Base-by-base conservation (phyloP, 2,888 invertebrate genomes). In the Incurvaria masculella region DNA sequence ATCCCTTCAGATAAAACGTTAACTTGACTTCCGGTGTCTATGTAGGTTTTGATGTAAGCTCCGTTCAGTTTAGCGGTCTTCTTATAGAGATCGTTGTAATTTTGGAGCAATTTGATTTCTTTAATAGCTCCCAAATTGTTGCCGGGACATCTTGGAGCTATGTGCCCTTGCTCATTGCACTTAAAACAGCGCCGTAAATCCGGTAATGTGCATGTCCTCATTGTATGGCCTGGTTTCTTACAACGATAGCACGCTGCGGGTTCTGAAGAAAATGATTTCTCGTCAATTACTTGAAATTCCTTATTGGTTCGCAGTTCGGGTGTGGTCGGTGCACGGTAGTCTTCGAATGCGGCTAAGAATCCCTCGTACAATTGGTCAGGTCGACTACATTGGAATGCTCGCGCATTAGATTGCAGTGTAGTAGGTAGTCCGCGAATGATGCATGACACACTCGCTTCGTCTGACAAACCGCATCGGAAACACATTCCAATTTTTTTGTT, bases 401-500 rank as follows among this genome's bases (percentile, higher is more conserved):
- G 47, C 2, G 58, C 58, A 21, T 58, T 57, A 14, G 56, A 19
- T 45, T 58, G 58, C 8, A 59, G 21, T 2, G 51, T n/a, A 14
- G 17, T 1, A 0, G 58, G 59, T 21, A 56, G 39, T 59, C 53
- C 1, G 53, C n/a, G n/a, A n/a, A n/a, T n/a, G n/a, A n/a, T n/a
- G n/a, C n/a, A n/a, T n/a, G n/a, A n/a, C n/a, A n/a, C n/a, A n/a
- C n/a, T n/a, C n/a, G n/a, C n/a, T n/a, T n/a, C n/a, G n/a, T n/a
- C n/a, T n/a, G n/a, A 50, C 14, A 60, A 40, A 18, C 58, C 54
- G 42, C 59, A 60, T 1, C 59, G 53, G 20, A 52, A 56, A 38
- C 59, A 59, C 55, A 59, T 53, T 39, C 59, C 53, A 1, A 55
- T 18, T 51, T 60, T 61, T 2, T 60, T 58, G n/a, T 40, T 61